phyloP scores from a whole-genome alignment of 2,797 vertebrate genomes.

The Manis javanica region DNA sequence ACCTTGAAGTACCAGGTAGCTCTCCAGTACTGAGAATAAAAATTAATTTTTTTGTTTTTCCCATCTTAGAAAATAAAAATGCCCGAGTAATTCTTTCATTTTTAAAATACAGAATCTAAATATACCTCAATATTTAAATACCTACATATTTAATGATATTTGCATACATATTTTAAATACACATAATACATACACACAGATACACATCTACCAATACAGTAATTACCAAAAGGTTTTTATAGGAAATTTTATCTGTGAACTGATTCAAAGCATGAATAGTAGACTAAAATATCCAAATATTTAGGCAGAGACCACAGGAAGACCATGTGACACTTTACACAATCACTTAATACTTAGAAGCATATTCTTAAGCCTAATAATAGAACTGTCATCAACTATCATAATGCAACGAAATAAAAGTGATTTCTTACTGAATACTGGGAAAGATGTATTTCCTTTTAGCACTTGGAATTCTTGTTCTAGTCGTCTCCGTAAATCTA shows the following conservation, averaged over 20 bases:
- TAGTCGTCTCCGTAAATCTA: slow-evolving; percentile 96
- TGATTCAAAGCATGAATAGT: slow-evolving; percentile 42
- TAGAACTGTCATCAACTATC: background rate
- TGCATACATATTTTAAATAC: slow-evolving; percentile 46
- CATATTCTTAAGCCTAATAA: background rate
- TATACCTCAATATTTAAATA: background rate
- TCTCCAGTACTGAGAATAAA: background rate
- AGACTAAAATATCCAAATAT: background rate
- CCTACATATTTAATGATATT: background rate
- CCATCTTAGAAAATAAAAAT: slow-evolving; percentile 36
- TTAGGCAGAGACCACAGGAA: background rate
- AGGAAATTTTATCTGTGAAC: slow-evolving; percentile 52
- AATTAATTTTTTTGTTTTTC: slow-evolving; percentile 9
- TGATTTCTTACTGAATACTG: slow-evolving; percentile 95
- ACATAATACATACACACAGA: background rate
- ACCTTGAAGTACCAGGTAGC: background rate
- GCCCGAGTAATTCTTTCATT: background rate
- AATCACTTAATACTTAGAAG: background rate
- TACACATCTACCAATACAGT: background rate
- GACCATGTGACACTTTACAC: background rate
- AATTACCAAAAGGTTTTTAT: background rate
- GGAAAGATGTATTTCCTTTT: slow-evolving; percentile 96
- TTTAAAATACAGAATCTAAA: slow-evolving; percentile 23
- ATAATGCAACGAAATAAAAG: slow-evolving; percentile 60
- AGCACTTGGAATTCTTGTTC: slow-evolving; percentile 98